A percentile compares a stretch with the other conserved stretches of the same genome.
phyloP scores from a whole-genome alignment of 2,888 invertebrate genomes.

The Imbricaverruca yamaguchii region DNA sequence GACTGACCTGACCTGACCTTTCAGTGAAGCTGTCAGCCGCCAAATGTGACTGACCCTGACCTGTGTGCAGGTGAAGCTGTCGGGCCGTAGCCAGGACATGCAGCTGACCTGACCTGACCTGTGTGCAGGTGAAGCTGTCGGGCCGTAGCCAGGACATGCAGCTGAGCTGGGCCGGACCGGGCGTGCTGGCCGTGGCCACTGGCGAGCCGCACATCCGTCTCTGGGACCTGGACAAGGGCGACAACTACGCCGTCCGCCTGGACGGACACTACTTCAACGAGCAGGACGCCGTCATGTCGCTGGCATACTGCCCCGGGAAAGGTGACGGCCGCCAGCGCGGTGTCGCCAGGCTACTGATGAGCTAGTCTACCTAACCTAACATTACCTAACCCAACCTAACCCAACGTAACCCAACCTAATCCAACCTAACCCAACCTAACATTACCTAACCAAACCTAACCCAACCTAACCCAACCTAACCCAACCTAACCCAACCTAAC shows the following conservation, averaged over 20 bases:
- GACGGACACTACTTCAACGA: constrained; percentile 40
- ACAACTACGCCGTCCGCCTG: constrained; percentile 72
- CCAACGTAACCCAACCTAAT: too few relatives aligned
- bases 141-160: constrained; percentile 53
- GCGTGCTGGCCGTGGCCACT: constrained; percentile 64
- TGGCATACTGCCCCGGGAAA: constrained; percentile 41
- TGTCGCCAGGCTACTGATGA: constrained; percentile 43
- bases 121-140: constrained; percentile 42
- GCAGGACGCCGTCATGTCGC: constrained; percentile 42
- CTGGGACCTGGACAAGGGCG: constrained; percentile 91
- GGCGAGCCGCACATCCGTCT: constrained; percentile 75
- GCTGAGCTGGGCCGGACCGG: constrained; percentile 35
- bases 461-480: too few relatives aligned
- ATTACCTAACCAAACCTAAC: constrained; percentile 12
- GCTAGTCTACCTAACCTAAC: constrained; percentile 54
- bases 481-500: too few relatives aligned
- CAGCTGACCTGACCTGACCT: too few relatives aligned
- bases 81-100: constrained; percentile 51
- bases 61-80: constrained; percentile 51
- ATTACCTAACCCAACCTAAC: constrained; percentile 11
- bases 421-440: constrained; percentile 46
- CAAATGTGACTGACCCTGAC: constrained; percentile 38
- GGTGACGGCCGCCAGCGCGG: constrained; percentile 49
- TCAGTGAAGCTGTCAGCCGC: constrained; percentile 49
- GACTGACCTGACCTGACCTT: too few relatives aligned